Conservation (phyloP, 2,888 invertebrate genomes). For the Eupithecia insigniata region DNA sequence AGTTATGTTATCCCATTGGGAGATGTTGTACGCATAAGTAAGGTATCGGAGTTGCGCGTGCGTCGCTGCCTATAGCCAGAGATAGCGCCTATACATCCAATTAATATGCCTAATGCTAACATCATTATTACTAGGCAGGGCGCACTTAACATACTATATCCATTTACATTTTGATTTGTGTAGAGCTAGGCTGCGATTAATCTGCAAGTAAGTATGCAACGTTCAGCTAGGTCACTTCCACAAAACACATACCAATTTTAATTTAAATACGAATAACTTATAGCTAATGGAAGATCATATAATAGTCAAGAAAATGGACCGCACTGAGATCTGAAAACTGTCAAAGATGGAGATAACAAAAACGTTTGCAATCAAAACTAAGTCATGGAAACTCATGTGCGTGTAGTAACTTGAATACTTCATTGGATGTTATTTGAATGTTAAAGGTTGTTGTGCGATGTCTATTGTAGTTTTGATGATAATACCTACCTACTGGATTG, state of each 20-base stretch:
- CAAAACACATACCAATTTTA: neutral
- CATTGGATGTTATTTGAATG: neutral
- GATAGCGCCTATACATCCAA: constrained; percentile 80
- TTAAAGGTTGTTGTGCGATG: neutral
- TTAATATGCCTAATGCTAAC: constrained; percentile 85
- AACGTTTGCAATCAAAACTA: neutral
- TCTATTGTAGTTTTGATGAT: neutral
- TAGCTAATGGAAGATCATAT: no score
- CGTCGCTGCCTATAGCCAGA: constrained; percentile 63
- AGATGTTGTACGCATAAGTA: constrained; percentile 39
- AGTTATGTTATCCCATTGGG: constrained; percentile 52
- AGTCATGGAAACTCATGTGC: neutral
- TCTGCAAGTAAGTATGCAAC: constrained; percentile 63
- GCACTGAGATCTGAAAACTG: neutral
- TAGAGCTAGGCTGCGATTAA: constrained; percentile 79
- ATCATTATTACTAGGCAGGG: constrained; percentile 83
- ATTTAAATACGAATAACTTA: neutral
- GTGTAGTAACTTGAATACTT: no score
- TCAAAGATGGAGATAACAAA: neutral
- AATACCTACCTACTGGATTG: constrained; percentile 4
- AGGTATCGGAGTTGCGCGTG: constrained; percentile 50
- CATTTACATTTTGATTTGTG: constrained; percentile 84
- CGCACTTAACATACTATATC: constrained; percentile 83
- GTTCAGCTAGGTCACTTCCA: constrained; percentile 22
- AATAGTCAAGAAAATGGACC: neutral